Base-by-base conservation (phyloP, 2,113 vertebrate species). In the Benitochromis conjunctus region DNA sequence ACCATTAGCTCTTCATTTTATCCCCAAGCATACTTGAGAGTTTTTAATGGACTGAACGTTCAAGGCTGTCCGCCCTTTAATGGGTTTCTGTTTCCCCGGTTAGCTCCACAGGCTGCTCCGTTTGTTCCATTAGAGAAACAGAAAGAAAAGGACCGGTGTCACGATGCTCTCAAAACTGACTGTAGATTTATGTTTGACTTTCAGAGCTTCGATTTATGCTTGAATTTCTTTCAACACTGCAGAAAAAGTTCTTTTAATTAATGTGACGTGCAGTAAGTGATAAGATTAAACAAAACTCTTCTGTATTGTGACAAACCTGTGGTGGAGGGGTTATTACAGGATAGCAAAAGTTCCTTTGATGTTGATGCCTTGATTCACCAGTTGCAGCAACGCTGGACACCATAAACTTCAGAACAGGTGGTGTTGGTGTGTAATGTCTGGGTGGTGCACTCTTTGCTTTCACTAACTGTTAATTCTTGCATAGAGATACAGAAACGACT, bases 71-170 rank as follows among this genome's bases (percentile, higher is more conserved):
- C 4, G 12, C 9, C 7, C 74, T 54, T 51, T 79, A 79, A 79
- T 79, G 74, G 56, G 34, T 84, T 84, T 84, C 78, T 64, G 60
- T 84, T 79, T 78, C 76, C 10, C 38, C 2, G 7, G 8, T 38
- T 48, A 69, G 0, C 0, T 78, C 41, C 3, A 31, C 21, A 13
- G 79, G 14, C 21, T 14, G 46, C 57, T 79, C 41, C 18, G 8
- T n/a, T 58, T 64, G 82, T 29, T 84, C 82, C 57, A 84, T 84
- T 84, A 84, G 41, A 41, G 82, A 41, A 53, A 78, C 38, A 16
- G 13, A 16, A 51, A 77, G 36, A 60, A 79, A n/a, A 76, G 36
- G 3, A 19, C 51, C 21, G 0, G 1, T 29, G 6, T 24, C 4
- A n/a, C 7, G 13, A 41, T 21, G 13, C 14, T 10, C 66, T 48